phyloP scores from a whole-genome alignment of 1,140 invertebrate genomes.

The Laupala kohalensis region DNA sequence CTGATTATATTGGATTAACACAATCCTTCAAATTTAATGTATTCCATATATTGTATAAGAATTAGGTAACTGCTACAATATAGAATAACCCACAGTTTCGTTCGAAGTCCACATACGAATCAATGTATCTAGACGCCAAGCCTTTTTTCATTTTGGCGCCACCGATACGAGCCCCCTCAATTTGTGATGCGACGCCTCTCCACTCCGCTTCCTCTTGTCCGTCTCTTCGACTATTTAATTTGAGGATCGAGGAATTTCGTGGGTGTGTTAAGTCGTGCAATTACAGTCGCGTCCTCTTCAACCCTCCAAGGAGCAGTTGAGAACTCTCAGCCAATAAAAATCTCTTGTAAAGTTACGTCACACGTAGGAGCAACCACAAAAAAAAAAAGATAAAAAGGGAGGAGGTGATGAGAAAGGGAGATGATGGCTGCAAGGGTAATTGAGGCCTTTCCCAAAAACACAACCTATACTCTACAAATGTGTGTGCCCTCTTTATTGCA shows the following conservation, averaged over 20 bases:
- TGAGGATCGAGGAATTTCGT: not conserved
- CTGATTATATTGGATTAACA: too few species aligned
- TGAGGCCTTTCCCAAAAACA: not conserved
- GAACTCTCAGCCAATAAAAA: not conserved
- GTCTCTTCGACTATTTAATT: not conserved
- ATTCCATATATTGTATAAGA: too few species aligned
- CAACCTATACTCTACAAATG: not conserved
- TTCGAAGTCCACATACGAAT: too few species aligned
- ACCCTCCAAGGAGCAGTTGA: not conserved
- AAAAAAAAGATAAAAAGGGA: too few species aligned
- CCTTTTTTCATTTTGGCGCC: too few species aligned
- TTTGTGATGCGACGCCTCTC: too few species aligned
- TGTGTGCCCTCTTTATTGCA: not conserved
- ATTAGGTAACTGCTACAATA: too few species aligned
- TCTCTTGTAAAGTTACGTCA: not conserved
- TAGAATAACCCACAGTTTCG: too few species aligned
- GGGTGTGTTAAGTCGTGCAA: not conserved
- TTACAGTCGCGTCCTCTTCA: not conserved
- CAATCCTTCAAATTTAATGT: too few species aligned
- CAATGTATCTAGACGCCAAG: too few species aligned
- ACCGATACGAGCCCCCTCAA: too few species aligned
- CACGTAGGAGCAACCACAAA: not conserved
- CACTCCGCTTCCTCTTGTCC: not conserved
- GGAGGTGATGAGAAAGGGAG: not conserved
- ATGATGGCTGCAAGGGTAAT: not conserved